Conservation (phyloP, 2,113 vertebrate species). For the Petaurus breviceps region DNA sequence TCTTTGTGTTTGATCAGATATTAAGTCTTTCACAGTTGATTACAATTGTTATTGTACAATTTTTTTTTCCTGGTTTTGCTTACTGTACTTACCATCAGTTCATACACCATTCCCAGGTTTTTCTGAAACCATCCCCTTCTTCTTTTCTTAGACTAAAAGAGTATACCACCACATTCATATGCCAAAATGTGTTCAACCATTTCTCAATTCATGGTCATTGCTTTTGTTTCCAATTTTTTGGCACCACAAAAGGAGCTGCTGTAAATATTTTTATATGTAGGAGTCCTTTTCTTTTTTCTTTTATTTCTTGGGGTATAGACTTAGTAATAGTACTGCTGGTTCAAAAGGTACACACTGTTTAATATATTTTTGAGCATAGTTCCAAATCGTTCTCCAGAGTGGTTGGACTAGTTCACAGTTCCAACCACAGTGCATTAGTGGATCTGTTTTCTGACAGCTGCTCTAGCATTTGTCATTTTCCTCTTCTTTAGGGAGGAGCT, state of each 20-base stretch:
- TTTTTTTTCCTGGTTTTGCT: neutral
- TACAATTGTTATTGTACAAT: neutral
- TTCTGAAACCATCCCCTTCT: neutral
- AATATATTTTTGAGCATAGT: neutral
- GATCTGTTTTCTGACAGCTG: neutral
- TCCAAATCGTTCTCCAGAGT: neutral
- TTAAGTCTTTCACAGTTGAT: neutral
- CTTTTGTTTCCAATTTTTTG: neutral
- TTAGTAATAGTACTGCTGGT: neutral
- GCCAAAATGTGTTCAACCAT: neutral
- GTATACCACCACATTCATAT: neutral
- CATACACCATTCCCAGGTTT: neutral
- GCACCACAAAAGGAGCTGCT: neutral
- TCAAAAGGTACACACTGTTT: neutral
- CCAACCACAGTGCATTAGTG: neutral
- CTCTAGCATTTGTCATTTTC: neutral
- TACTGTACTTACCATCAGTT: neutral
- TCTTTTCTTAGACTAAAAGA: neutral
- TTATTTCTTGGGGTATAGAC: neutral
- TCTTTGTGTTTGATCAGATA: neutral
- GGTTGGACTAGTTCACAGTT: neutral
- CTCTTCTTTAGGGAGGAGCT: neutral
- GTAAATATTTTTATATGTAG: neutral
- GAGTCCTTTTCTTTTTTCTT: neutral
- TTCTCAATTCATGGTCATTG: neutral